Evolutionary conservation across 2,113 vertebrate genomes (phyloP).

Genomic region (Rhegmatorhina hoffmannsi): DNA sequence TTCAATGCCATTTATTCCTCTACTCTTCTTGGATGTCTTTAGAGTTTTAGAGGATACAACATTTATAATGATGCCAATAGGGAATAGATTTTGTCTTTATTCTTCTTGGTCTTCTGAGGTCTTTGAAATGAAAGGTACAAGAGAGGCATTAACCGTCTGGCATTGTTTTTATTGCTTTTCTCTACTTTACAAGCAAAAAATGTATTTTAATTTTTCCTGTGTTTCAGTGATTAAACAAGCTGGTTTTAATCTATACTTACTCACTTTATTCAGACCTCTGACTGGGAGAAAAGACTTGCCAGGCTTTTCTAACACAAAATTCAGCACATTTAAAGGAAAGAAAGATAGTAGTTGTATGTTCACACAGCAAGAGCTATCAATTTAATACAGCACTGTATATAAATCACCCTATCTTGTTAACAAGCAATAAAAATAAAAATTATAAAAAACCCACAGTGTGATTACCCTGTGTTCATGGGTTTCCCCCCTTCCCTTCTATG

Average conservation of each 20-base stretch:
- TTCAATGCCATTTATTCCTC: conserved; percentile 71
- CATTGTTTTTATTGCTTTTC: conserved; percentile 75
- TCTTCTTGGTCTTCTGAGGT: conserved; percentile 75
- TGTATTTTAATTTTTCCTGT: conserved; percentile 75
- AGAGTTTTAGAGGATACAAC: conserved; percentile 72
- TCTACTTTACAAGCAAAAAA: conserved; percentile 70
- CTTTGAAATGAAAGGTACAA: conserved; percentile 78
- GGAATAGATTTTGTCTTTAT: conserved; percentile 75
- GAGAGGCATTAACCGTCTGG: conserved; percentile 76
- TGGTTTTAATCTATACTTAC: conserved; percentile 42
- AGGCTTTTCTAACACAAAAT: conserved; percentile 45
- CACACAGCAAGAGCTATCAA: conserved; percentile 15
- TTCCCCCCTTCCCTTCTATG: not conserved
- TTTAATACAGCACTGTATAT: not conserved
- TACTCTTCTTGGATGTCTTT: conserved; percentile 63
- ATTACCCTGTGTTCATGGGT: not conserved
- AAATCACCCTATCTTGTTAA: conserved; percentile 42
- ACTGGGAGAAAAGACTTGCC: conserved; percentile 46
- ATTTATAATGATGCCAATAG: conserved; percentile 75
- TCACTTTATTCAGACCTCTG: conserved; percentile 66
- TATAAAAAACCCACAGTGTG: not conserved
- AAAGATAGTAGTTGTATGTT: not conserved
- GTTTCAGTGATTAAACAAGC: conserved; percentile 71
- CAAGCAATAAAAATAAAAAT: conserved; percentile 18
- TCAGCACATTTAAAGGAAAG: conserved; percentile 5